Percentiles rank a stretch among this genome's conserved stretches.
These are phyloP conservation scores for Podarcis lilfordi DNA, from an alignment of 2,797 vertebrate species.

Conservation along the genomic window DNA sequence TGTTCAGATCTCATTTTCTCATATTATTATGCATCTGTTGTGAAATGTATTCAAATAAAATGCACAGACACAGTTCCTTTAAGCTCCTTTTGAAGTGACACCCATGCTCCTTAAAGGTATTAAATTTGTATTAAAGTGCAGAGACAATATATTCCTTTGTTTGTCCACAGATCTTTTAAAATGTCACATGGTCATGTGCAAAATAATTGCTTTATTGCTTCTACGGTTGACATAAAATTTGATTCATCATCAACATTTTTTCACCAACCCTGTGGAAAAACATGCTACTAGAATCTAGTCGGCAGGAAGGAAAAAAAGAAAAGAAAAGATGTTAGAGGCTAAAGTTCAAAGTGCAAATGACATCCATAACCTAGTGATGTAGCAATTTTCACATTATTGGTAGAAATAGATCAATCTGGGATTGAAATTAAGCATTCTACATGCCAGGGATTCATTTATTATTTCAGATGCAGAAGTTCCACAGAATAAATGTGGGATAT, in stretches of 20 bases:
- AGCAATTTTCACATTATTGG: neutral
- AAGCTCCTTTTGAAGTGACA: neutral
- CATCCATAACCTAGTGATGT: neutral
- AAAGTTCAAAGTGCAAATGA: neutral
- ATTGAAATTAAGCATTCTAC: neutral
- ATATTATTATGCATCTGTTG: neutral
- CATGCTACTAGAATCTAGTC: neutral
- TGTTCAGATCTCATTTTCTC: neutral
- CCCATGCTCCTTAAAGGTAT: neutral
- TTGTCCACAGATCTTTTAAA: neutral
- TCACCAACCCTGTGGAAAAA: neutral
- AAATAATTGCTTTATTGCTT: conserved; percentile 24
- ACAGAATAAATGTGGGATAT: neutral
- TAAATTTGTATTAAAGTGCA: neutral
- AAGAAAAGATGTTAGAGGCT: neutral
- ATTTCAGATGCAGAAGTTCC: neutral
- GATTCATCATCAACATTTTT: neutral
- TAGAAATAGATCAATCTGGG: neutral
- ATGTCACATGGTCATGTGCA: neutral
- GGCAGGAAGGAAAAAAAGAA: neutral
- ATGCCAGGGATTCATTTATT: neutral
- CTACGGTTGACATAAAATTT: neutral
- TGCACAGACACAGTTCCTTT: fast-evolving
- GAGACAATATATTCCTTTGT: neutral
- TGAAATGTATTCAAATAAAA: neutral